Evolutionary conservation across 1,140 invertebrate species (phyloP), one percentile per base, ranked within the genome.

Genomic region (Aphis gossypii): DNA sequence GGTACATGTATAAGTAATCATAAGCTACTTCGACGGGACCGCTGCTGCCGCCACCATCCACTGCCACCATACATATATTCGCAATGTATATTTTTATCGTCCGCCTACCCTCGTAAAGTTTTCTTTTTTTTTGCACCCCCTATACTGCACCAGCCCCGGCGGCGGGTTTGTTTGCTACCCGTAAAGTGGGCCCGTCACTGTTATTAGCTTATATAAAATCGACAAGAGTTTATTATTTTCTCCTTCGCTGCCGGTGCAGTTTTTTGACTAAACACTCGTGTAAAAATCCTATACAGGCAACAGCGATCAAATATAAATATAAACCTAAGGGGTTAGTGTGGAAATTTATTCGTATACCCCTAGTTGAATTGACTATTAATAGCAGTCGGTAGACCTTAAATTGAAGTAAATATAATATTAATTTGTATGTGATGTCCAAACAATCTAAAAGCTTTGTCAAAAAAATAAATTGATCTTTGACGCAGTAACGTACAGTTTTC

Each of bases 1-100:
- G 48, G 25, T 51, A 89, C 87, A 89, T 54, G 46, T 54, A 89
- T 89, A 89, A 89, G 87, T 89, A 89, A 89, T 51, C 46, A 46
- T 89, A 89, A 89, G 87, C 87, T 54, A 89, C n/a, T 30, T 89
- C 87, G 48, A 48, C 87, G 44, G 44, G 6, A 30, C 86, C 86
- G 30, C 30, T 48, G 30, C 44, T 48, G 14, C 44, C 9, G 25
- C 44, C 87, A 44, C 87, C 44, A 89, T 51, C 44, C 44, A 89
- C 60, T 14, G 0, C 48, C 60, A n/a, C 30, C 14, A 1, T 14
- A 76, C 5, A 18, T 76, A 76, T n/a, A 76, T 76, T 25, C 8
- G n/a, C n/a, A 51, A 14, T 25, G n/a, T 48, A 54, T 89, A 89
- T 84, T 84, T 84, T 84, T 41, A 84, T 84, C 83, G 83, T 44